Conservation (phyloP, 1,140 invertebrate genomes). For the Meloidogyne exigua region DNA sequence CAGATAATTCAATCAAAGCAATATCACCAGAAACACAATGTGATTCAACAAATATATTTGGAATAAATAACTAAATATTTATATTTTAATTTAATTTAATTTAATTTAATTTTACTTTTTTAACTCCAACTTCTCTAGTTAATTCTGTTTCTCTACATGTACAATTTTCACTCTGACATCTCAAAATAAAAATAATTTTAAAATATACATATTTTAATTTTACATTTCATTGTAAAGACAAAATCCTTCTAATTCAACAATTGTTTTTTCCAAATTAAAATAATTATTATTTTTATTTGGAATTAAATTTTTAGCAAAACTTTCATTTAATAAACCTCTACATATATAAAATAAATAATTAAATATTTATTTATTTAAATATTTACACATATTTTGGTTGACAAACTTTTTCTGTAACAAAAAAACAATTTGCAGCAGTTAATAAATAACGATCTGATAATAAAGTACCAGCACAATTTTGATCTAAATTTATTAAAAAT, state of each 20-base stretch:
- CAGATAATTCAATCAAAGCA: slow-evolving; percentile 1
- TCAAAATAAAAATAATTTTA: background rate
- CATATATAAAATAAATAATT: background rate
- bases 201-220: background rate
- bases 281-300: background rate
- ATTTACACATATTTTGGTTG: background rate
- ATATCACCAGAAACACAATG: slow-evolving; percentile 10
- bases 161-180: background rate
- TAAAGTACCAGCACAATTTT: slow-evolving; percentile 23
- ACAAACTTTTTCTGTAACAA: background rate
- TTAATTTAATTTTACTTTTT: background rate
- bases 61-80: slow-evolving; percentile 3
- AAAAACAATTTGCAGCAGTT: slow-evolving; percentile 25
- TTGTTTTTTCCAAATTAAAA: slow-evolving; percentile 7
- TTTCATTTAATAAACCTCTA: slow-evolving; percentile 1
- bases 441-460: background rate
- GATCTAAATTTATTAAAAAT: background rate
- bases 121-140: background rate
- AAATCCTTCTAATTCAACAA: slow-evolving; percentile 5
- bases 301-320: slow-evolving; percentile 10
- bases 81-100: background rate
- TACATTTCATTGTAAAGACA: slow-evolving; percentile 9
- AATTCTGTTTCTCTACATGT: background rate
- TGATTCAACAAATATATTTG: slow-evolving; percentile 7
- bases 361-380: background rate